Evolutionary conservation across 1,140 invertebrate genomes (phyloP).

Genomic region (Drosophila tani): DNA sequence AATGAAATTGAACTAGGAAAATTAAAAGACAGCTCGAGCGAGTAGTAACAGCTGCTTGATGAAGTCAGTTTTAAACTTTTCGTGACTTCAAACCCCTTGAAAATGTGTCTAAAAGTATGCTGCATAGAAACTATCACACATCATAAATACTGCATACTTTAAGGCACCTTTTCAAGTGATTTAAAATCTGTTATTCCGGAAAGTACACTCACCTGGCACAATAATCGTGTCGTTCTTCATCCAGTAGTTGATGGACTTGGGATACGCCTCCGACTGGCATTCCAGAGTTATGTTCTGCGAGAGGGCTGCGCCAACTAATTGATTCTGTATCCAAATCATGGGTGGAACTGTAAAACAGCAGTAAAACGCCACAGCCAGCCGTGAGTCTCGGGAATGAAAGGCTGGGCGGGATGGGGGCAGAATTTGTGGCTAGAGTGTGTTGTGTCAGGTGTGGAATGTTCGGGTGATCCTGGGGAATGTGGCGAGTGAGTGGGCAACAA

Average conservation of each 20-base stretch:
- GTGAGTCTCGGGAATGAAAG: background rate
- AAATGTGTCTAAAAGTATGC: too few relatives aligned
- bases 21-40: background rate
- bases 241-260: slow-evolving; percentile 95
- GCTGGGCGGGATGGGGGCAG: background rate
- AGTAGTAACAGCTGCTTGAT: background rate
- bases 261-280: slow-evolving; percentile 94
- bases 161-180: background rate
- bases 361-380: slow-evolving; percentile 20
- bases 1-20: slow-evolving; percentile 19
- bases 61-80: background rate
- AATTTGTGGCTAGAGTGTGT: slow-evolving; percentile 45
- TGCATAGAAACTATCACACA: too few relatives aligned
- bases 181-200: background rate
- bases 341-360: slow-evolving; percentile 89
- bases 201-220: slow-evolving; percentile 89
- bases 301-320: slow-evolving; percentile 91
- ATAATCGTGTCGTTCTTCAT: slow-evolving; percentile 93
- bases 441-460: slow-evolving; percentile 58
- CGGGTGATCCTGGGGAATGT: slow-evolving; percentile 48
- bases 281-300: slow-evolving; percentile 90
- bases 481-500: slow-evolving; percentile 10
- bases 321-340: slow-evolving; percentile 94
- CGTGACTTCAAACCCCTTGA: background rate
- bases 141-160: background rate